Percentiles rank a stretch among this genome's conserved stretches.
phyloP scores from a whole-genome alignment of 2,888 invertebrate genomes.

The Hedya salicella region DNA sequence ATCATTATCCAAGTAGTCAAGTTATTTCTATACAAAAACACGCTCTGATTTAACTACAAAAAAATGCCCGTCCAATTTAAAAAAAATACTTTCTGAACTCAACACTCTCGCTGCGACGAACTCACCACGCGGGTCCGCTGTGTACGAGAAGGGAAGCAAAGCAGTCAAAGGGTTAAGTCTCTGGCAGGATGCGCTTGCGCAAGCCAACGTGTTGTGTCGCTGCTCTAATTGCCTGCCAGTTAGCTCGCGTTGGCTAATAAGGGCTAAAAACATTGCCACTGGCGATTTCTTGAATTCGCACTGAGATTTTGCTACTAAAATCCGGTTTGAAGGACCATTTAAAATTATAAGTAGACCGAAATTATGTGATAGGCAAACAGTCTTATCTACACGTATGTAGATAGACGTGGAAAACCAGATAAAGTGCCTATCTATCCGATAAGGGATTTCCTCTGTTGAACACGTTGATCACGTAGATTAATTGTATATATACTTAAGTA shows the following conservation, averaged over 20 bases:
- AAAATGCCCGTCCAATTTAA: no score
- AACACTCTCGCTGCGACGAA: background rate
- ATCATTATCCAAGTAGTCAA: no score
- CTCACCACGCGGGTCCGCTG: background rate
- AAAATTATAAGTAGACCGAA: no score
- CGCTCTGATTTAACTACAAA: no score
- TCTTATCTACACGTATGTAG: no score
- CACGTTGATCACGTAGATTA: no score
- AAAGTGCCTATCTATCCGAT: no score
- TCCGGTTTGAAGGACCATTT: constrained; percentile 34
- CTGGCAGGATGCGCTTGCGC: constrained; percentile 57
- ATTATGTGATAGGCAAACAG: no score
- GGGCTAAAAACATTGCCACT: constrained; percentile 28
- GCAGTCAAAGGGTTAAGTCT: background rate
- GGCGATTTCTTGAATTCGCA: constrained; percentile 17
- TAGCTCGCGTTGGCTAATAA: constrained; percentile 45
- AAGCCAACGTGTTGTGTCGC: constrained; percentile 46
- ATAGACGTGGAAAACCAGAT: no score
- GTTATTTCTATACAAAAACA: no score
- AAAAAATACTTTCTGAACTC: background rate
- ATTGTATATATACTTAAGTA: no score
- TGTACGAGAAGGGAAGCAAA: background rate
- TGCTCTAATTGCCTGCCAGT: constrained; percentile 48
- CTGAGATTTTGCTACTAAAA: background rate
- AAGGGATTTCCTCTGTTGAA: no score